A percentile compares a stretch with the other conserved stretches of the same genome.
Conservation (phyloP, 2,888 invertebrate genomes). For the Deilephila elpenor region DNA sequence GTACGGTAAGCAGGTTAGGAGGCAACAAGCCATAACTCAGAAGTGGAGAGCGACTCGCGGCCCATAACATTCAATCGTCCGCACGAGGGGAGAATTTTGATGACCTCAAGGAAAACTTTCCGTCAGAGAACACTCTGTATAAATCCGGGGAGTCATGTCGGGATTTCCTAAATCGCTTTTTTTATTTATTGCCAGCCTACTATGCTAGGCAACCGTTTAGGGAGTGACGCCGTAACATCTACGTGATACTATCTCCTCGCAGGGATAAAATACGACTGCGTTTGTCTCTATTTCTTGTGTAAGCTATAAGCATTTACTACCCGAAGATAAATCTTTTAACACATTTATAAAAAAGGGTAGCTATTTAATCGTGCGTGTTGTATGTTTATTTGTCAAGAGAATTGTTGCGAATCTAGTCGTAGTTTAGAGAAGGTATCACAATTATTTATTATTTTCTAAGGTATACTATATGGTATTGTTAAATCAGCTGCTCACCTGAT, state of each 20-base stretch:
- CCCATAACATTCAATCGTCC: slow-evolving; percentile 83
- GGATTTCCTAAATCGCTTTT: slow-evolving; percentile 81
- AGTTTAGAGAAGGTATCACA: background rate
- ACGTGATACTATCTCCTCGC: slow-evolving; percentile 64
- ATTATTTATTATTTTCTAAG: background rate
- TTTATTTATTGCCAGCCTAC: slow-evolving; percentile 78
- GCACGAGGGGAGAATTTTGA: slow-evolving; percentile 80
- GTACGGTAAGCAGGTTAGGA: slow-evolving; percentile 71
- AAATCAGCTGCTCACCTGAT: too few relatives aligned
- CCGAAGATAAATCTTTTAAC: slow-evolving; percentile 22
- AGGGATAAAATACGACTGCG: slow-evolving; percentile 53
- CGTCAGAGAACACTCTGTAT: slow-evolving; percentile 76
- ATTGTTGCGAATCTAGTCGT: background rate
- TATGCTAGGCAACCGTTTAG: slow-evolving; percentile 73
- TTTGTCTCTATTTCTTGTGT: slow-evolving; percentile 49
- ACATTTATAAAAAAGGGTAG: background rate
- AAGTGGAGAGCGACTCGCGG: slow-evolving; percentile 77
- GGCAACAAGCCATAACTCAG: slow-evolving; percentile 75
- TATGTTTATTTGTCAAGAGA: background rate
- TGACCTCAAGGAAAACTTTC: slow-evolving; percentile 80
- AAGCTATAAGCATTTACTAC: slow-evolving; percentile 27
- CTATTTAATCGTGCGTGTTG: background rate
- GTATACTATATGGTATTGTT: too few relatives aligned
- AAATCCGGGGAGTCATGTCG: slow-evolving; percentile 80
- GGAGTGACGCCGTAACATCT: slow-evolving; percentile 65